Evolutionary conservation across 2,797 vertebrate species (phyloP), one percentile per base, ranked within the genome.

Genomic region (Smutsia gigantea): DNA sequence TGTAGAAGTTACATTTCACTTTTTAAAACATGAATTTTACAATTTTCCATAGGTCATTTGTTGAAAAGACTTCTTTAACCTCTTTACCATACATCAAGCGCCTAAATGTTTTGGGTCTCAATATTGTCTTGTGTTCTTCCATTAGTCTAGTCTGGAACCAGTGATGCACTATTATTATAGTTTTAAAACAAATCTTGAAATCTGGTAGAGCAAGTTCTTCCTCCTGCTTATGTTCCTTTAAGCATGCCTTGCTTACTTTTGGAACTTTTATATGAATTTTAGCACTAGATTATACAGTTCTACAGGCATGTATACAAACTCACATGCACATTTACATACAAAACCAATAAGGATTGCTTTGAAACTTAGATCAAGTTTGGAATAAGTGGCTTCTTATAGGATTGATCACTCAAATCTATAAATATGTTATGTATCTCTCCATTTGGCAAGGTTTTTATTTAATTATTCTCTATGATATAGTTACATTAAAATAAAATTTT

Each of bases 231-330:
- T 42, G 66, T 83, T 63, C 10, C 39, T 75, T 69, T 91, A 91
- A 64, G 15, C 77, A 85, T 71, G 17, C n/a, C n/a, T 94, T 78
- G 5, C 4, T 61, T 77, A 69, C 9, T 57, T 79, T 85, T 42
- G 1, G 11, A 69, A 90, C 77, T 82, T 84, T 49, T 71, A 64
- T 34, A 18, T 92, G 31, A 89, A 63, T 93, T 92, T 93, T 81
- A 51, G n/a, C 17, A 87, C 64, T 77, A 59, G 9, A 27, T 83
- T 68, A 77, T 29, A 21, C 14, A 87, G 27, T 61, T 78, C 25
- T 72, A 23, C 6, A 77, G 29, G 77, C 19, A 83, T 23, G 6
- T 1, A 72, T 2, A 39, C 25, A 90, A 49, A 88, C 31, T 74
- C 8, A 66, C 8, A 85, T 18, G 13, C 2, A 42, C 8, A 57